These are phyloP conservation scores for Smutsia temminckii DNA, from an alignment of 2,797 vertebrate genomes.

Conservation along the genomic window DNA sequence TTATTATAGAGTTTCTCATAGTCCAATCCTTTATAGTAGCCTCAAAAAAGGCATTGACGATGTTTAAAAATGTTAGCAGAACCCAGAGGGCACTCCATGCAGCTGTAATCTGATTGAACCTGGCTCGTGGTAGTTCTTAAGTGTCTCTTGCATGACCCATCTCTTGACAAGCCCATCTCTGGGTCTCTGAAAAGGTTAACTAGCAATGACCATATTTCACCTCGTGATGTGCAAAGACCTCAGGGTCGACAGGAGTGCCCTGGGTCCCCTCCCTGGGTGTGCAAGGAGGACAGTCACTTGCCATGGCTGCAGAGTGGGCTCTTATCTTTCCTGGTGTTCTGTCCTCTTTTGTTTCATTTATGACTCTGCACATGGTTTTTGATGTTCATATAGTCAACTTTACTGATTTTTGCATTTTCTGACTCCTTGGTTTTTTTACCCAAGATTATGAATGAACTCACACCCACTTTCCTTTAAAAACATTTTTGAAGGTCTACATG, in stretches of 20 bases:
- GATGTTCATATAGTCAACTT: neutral
- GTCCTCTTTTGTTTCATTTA: neutral
- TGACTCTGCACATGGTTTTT: neutral
- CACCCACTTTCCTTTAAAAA: too few relatives aligned
- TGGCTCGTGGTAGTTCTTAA: neutral
- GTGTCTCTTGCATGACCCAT: neutral
- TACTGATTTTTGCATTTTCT: too few relatives aligned
- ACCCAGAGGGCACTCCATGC: neutral
- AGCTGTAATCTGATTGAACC: too few relatives aligned
- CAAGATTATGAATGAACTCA: too few relatives aligned
- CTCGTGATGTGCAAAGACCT: neutral
- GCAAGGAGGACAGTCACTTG: rapidly evolving
- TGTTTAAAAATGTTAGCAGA: neutral
- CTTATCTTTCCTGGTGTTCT: neutral
- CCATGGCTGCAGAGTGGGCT: neutral
- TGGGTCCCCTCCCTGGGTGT: neutral
- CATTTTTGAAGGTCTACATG: too few relatives aligned
- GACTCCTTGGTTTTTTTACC: too few relatives aligned
- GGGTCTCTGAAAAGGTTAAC: neutral
- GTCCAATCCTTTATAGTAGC: neutral
- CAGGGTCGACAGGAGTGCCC: too few relatives aligned
- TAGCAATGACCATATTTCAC: neutral
- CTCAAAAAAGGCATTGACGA: neutral
- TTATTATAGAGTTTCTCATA: neutral
- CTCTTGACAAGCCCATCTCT: neutral